Base-by-base conservation (phyloP, 92 coral and sea anemone genomes). In the Phenganax subtilis region DNA sequence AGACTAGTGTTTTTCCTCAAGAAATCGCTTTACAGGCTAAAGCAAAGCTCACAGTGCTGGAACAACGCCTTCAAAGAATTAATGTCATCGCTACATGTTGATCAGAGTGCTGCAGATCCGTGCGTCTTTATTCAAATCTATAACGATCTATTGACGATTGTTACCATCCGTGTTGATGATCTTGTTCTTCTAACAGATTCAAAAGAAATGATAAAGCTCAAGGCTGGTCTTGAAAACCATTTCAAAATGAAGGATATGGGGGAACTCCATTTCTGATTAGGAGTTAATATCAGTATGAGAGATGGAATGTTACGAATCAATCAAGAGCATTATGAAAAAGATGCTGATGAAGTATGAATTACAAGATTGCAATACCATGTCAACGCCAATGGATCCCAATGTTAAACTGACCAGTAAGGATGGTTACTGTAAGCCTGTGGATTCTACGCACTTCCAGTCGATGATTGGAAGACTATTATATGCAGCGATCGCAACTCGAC, bases 1-100 rank as follows among this genome's bases (percentile, higher is more conserved):
- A 77, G 75, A n/a, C 51, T 81, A 54, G 90, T 85, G 15, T 85
- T 86, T 83, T 76, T 75, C 62, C 84, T 85, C 27, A 81, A 88
- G 67, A 77, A 65, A 75, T 88, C 84, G 30, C 88, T 82, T 54
- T 85, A 85, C 81, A 87, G 85, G 52, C 85, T 85, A n/a, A 88
- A 72, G 82, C 85, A 84, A 67, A 67, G 88, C 37, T 69, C 89
- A 64, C 80, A 86, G 31, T 86, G 87, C 51, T 87, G 87, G 90
- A 87, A 84, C 81, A 87, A 84, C 71, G 85, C 77, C 67, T 80
- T 84, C 57, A 37, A 51, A 72, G 80, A 82, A 78, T 82, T 74
- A 51, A 54, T 81, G 63, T 37, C 65, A 52, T 80, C 75, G 0
- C 60, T 64, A 44, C 59, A 56, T 64, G 59, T 80, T 64, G 75